Evolutionary conservation across 2,888 invertebrate genomes (phyloP).

Genomic region (Amiota mariae): DNA sequence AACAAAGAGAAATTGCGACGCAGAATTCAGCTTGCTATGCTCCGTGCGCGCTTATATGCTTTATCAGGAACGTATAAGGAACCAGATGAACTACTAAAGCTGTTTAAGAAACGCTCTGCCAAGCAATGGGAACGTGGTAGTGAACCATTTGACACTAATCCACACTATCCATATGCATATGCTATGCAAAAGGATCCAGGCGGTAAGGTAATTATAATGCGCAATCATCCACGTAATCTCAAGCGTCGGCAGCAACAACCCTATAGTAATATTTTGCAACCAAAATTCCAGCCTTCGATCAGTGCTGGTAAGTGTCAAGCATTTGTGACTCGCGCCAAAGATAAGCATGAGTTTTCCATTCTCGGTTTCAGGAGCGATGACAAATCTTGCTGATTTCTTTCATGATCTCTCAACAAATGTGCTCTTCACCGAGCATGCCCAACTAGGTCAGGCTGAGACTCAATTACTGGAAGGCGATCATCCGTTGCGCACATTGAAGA

Average conservation of each 20-base stretch:
- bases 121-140: conserved; percentile 35
- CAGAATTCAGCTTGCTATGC: not conserved
- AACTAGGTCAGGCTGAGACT: conserved; percentile 57
- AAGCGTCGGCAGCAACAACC: conserved; percentile 54
- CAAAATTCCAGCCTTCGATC: conserved; percentile 66
- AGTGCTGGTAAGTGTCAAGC: conserved; percentile 69
- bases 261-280: conserved; percentile 14
- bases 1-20: conserved; percentile 26
- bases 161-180: conserved; percentile 37
- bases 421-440: conserved; percentile 65
- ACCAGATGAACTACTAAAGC: conserved; percentile 29
- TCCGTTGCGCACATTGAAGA: conserved; percentile 59
- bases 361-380: conserved; percentile 68
- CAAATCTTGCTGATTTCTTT: conserved; percentile 70
- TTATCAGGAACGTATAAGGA: conserved; percentile 2
- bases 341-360: conserved; percentile 33
- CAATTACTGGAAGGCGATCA: conserved; percentile 68
- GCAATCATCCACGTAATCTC: conserved; percentile 42
- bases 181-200: conserved; percentile 1
- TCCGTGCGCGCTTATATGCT: not conserved
- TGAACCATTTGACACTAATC: conserved; percentile 16
- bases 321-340: not conserved
- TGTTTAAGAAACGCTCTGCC: conserved; percentile 26
- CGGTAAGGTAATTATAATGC: not conserved
- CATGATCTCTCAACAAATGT: conserved; percentile 69